Percentiles rank a stretch among this genome's conserved stretches.
phyloP scores from a whole-genome alignment of 2,888 invertebrate genomes.

The Drosophila trichaetosa region DNA sequence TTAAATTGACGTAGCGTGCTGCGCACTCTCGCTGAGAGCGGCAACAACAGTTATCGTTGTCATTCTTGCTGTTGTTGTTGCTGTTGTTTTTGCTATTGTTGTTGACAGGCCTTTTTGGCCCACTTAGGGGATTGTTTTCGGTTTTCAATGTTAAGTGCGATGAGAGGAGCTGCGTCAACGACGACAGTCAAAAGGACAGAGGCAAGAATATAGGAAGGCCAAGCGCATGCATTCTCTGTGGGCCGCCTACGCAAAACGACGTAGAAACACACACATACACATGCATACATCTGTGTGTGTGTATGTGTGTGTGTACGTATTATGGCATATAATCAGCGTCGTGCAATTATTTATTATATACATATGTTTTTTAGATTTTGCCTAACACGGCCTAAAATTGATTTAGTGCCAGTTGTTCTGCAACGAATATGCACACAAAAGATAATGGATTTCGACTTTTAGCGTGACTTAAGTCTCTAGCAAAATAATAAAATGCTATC shows the following conservation, averaged over 20 bases:
- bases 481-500: neutral
- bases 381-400: constrained; percentile 34
- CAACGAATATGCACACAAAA: neutral
- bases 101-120: constrained; percentile 61
- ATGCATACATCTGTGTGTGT: neutral
- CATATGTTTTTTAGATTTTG: constrained; percentile 55
- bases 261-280: constrained; percentile 9
- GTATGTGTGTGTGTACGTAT: neutral
- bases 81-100: constrained; percentile 28
- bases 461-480: neutral
- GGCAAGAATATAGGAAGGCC: constrained; percentile 35
- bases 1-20: constrained; percentile 24
- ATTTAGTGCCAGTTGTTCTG: constrained; percentile 29
- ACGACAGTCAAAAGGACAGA: constrained; percentile 39
- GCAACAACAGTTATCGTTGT: constrained; percentile 3
- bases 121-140: constrained; percentile 79
- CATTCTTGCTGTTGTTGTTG: constrained; percentile 4
- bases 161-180: constrained; percentile 52
- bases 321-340: constrained; percentile 57
- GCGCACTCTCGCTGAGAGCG: constrained; percentile 57
- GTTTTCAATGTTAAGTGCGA: constrained; percentile 78
- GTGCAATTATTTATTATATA: constrained; percentile 67
- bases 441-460: neutral
- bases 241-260: constrained; percentile 36
- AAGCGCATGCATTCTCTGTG: constrained; percentile 39